Evolutionary conservation across 2,797 vertebrate species (phyloP).

Genomic region (Falco rusticolus): DNA sequence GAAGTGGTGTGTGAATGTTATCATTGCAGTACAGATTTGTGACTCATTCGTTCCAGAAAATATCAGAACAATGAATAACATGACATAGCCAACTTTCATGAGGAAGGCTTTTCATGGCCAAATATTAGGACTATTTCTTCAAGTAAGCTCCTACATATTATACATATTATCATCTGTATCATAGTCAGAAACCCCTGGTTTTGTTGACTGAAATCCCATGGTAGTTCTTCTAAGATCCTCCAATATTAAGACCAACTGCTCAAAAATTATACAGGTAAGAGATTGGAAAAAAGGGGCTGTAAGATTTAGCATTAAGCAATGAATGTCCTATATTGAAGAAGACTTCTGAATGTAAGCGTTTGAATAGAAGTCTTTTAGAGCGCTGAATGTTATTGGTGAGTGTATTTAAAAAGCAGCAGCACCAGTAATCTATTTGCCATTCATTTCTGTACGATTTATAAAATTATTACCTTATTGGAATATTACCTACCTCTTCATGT

Average conservation of each 20-base stretch:
- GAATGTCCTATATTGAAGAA: background rate
- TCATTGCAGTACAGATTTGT: background rate
- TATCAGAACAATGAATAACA: background rate
- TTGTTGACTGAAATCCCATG: background rate
- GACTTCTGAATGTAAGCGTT: background rate
- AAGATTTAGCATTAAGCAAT: background rate
- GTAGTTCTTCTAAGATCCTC: background rate
- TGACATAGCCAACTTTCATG: background rate
- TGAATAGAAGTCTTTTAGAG: background rate
- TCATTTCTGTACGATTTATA: slow-evolving; percentile 51
- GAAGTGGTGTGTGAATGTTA: background rate
- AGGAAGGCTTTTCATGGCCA: background rate
- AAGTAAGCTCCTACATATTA: background rate
- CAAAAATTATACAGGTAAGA: background rate
- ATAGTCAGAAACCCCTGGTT: background rate
- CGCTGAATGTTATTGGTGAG: background rate
- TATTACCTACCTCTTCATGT: slow-evolving; percentile 49
- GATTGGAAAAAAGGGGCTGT: background rate
- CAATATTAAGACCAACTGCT: background rate
- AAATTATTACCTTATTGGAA: slow-evolving; percentile 51
- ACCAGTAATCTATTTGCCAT: background rate
- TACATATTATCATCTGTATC: background rate
- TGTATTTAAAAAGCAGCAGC: slow-evolving; percentile 12
- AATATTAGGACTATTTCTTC: background rate
- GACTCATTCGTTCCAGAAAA: background rate